Conservation (phyloP, 2,888 invertebrate genomes). For the Diplolepis rosae region DNA sequence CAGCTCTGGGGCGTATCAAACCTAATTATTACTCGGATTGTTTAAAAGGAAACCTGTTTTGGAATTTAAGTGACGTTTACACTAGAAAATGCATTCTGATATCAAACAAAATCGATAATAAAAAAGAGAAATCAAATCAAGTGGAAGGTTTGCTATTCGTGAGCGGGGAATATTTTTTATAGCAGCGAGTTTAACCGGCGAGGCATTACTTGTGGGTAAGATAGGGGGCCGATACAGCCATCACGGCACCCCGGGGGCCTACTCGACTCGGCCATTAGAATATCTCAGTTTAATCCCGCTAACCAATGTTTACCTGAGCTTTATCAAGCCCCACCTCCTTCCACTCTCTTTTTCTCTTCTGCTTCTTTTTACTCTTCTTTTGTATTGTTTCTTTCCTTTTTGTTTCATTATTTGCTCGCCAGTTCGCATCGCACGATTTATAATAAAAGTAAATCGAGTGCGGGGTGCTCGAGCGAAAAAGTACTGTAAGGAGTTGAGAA, state of each 20-base stretch:
- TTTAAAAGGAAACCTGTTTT: not conserved
- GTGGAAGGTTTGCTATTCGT: slow-evolving; percentile 51
- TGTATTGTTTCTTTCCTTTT: slow-evolving; percentile 52
- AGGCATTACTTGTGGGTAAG: slow-evolving; percentile 65
- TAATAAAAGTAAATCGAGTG: slow-evolving; percentile 16
- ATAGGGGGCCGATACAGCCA: slow-evolving; percentile 60
- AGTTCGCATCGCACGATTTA: not conserved
- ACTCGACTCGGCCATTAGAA: slow-evolving; percentile 67
- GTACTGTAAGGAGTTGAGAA: not conserved
- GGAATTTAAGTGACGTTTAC: not conserved
- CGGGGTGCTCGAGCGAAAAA: slow-evolving; percentile 37
- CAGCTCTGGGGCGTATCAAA: not conserved
- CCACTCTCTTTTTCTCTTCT: slow-evolving; percentile 51
- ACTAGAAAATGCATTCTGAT: not conserved
- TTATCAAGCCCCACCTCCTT: slow-evolving; percentile 49
- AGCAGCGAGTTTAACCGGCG: slow-evolving; percentile 53
- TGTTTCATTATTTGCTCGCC: not conserved
- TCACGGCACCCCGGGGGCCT: slow-evolving; percentile 67
- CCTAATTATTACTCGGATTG: slow-evolving; percentile 2
- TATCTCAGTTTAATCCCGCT: slow-evolving; percentile 67
- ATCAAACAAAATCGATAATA: not conserved
- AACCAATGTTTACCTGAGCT: slow-evolving; percentile 62
- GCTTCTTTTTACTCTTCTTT: slow-evolving; percentile 68
- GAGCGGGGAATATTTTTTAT: slow-evolving; percentile 61
- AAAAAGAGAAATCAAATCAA: slow-evolving; percentile 8